These are phyloP conservation scores for Mastomys coucha DNA, from an alignment of 2,113 vertebrate genomes.

Conservation along the genomic window DNA sequence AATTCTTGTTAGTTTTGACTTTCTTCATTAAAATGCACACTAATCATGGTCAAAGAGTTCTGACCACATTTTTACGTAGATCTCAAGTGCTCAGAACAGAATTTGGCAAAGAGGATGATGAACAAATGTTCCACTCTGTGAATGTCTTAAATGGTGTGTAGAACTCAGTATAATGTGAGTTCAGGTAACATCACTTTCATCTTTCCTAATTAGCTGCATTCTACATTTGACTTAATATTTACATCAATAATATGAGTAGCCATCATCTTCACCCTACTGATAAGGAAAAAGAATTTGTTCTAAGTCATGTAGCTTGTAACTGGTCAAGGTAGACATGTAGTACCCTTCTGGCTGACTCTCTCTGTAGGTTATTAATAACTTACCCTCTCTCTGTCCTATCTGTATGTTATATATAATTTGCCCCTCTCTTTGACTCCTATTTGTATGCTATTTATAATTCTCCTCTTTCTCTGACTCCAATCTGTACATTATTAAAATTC, in stretches of 20 bases:
- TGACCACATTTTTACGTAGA: background rate
- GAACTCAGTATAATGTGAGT: background rate
- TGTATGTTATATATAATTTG: background rate
- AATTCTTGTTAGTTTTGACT: background rate
- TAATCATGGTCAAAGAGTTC: background rate
- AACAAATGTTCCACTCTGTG: background rate
- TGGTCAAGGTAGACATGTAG: background rate
- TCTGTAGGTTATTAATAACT: background rate
- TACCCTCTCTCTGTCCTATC: background rate
- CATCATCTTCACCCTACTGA: background rate
- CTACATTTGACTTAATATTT: slow-evolving; percentile 34
- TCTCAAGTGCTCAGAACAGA: background rate
- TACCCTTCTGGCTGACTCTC: background rate
- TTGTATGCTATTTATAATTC: background rate
- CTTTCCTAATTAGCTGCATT: background rate
- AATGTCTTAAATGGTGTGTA: background rate
- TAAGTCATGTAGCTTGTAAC: background rate
- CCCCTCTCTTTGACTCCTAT: background rate
- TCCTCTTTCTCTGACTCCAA: background rate
- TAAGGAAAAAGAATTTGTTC: slow-evolving; percentile 12
- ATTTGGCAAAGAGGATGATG: background rate
- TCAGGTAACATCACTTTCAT: background rate
- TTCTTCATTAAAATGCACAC: background rate
- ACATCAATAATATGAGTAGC: background rate
- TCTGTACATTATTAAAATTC: background rate